Evolutionary conservation across 2,797 vertebrate genomes (phyloP), one percentile per base, ranked within the genome.

Genomic region (Cygnus olor): DNA sequence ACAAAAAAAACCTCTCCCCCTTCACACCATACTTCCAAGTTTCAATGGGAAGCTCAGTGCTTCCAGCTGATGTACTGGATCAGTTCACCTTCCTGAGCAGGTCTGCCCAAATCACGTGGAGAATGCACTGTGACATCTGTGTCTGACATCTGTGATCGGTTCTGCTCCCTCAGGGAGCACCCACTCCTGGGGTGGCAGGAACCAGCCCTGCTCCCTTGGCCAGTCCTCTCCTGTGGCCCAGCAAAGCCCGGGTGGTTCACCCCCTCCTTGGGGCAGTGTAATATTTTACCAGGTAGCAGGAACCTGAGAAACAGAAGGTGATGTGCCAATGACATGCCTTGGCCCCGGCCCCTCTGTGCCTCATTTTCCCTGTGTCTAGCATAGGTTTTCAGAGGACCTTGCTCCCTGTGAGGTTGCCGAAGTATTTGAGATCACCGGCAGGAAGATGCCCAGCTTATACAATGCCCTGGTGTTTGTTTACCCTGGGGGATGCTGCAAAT

Each of bases 11-110:
- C 25, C 27, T 54, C 70, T 65, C 74, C 32, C 32, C 54, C 73
- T 6, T 80, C 44, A 21, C 74, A 6, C 24, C 0, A 0, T 8
- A 1, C 47, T 42, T 25, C 38, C 74, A 6, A 18, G 36, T 22
- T 42, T 73, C 54, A 24, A 2, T 0, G 22, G 69, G 70, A 64
- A 74, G 17, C 16, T 14, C 40, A 2, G 34, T 14, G 58, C 19
- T 17, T 64, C 66, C 71, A 68, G 36, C 42, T 2, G 6, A 24
- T 66, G 34, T 9, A 3, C 28, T 4, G 34, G 76, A 22, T 40
- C 47, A 24, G 11, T 19, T 80, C 70, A 8, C 8, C 56, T 53
- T 25, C 65, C 40, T n/a, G 32, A 15, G 15, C 27, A 24, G 30
- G 20, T 54, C 40, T 51, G 64, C 19, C 32, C 47, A 5, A 5